Evolutionary conservation across 2,888 invertebrate genomes (phyloP), one percentile per base, ranked within the genome.

Genomic region (Monoplex corrugatus): DNA sequence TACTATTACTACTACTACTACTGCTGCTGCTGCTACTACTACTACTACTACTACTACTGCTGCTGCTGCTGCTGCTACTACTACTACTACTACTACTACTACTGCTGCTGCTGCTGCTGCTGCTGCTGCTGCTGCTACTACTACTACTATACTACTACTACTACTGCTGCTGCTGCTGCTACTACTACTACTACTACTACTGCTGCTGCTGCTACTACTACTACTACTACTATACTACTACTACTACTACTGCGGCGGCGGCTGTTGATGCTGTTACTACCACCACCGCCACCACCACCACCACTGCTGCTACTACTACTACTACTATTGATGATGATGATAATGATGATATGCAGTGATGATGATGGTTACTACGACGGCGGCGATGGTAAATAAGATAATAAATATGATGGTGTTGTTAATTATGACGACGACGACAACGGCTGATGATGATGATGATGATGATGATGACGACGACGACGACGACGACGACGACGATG

Each of bases 401-500:
- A 80, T 5, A 28, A 40, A 8, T 19, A 78, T 78, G 78, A 78
- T 43, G 78, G 28, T 43, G 78, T 43, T 43, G 78, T 43, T 43
- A 32, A 45, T 50, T n/a, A 45, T 45, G 84, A 45, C 45, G 84
- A 45, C 45, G 50, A 45, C 44, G 83, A 44, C 44, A 44, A 83
- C 44, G 83, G 83, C 40, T 44, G 83, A 50, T 35, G 10, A 50
- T 40, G 32, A 84, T 84, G 84, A 84, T 84, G 84, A 84, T 84
- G 84, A 84, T 84, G 50, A 84, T 50, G 84, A 32, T 50, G 43
- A 80, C 57, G 43, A 80, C 32, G 78, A 80, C 78, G 78, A 80
- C 78, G 43, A 80, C 43, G 28, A 80, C 43, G 19, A 80, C 43
- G 28, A 43, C 13, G 43, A 38, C 43, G 43, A 80, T 43, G 75